phyloP scores from a whole-genome alignment of 1,140 invertebrate genomes.

The Asbolus verrucosus region DNA sequence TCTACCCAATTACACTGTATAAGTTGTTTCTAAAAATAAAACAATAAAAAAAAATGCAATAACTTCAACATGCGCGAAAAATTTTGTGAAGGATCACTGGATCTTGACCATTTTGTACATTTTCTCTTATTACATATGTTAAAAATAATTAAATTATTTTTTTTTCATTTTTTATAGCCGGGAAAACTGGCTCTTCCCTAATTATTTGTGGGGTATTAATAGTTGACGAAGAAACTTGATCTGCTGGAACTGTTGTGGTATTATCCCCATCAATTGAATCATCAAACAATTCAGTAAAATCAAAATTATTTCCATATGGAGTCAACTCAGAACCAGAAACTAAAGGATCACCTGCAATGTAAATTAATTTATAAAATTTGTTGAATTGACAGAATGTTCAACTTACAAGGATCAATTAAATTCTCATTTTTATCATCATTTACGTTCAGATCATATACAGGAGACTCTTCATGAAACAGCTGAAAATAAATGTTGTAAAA shows the following conservation, averaged over 20 bases:
- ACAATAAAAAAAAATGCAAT: conserved; percentile 18
- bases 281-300: conserved; percentile 58
- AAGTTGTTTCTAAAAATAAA: not conserved
- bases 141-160: conserved; percentile 11
- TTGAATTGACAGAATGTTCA: not conserved
- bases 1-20: not conserved
- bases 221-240: conserved; percentile 4
- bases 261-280: conserved; percentile 49
- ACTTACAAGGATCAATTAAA: conserved; percentile 20
- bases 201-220: conserved; percentile 54
- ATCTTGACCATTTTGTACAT: conserved; percentile 6
- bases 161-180: conserved; percentile 14
- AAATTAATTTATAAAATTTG: not conserved
- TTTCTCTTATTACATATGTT: not conserved
- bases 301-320: conserved; percentile 47
- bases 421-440: conserved; percentile 25
- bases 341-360: conserved; percentile 48
- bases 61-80: not conserved
- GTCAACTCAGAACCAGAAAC: conserved; percentile 53
- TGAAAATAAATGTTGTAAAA: conserved; percentile 41
- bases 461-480: conserved; percentile 49
- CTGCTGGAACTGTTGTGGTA: not conserved
- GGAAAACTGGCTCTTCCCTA: conserved; percentile 49
- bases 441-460: conserved; percentile 41
- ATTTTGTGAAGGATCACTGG: not conserved